Evolutionary conservation across 2,797 vertebrate species (phyloP).

Genomic region (Neosilurus hyrtlii): DNA sequence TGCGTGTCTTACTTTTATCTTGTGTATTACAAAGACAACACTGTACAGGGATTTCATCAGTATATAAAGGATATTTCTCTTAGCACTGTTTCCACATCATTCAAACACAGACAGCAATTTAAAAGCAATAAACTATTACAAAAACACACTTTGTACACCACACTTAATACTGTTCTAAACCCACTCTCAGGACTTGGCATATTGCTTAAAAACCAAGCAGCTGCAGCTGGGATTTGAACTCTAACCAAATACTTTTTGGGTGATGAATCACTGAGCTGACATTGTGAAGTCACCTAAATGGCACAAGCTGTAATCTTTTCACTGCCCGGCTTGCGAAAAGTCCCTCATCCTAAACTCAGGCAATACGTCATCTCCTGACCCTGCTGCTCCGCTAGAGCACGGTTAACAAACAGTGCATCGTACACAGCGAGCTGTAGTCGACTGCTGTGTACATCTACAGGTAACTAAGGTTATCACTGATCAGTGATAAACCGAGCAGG

Average conservation of each 20-base stretch:
- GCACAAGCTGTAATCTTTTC: not conserved
- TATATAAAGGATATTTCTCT: not conserved
- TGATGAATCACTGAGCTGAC: not conserved
- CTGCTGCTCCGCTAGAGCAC: not conserved
- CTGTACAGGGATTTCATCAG: not conserved
- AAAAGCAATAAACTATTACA: too few species aligned
- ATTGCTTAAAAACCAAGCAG: not conserved
- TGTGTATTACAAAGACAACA: not conserved
- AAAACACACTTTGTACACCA: not conserved
- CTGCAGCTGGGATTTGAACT: not conserved
- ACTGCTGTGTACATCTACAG: not conserved
- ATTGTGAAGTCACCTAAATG: not conserved
- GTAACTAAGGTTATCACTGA: not conserved
- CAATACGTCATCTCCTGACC: not conserved
- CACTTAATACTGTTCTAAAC: not conserved
- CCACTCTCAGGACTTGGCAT: not conserved
- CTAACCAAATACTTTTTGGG: not conserved
- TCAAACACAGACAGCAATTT: not conserved
- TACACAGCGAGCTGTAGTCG: not conserved
- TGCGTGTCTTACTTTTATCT: not conserved
- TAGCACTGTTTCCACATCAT: not conserved
- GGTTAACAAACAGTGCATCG: not conserved
- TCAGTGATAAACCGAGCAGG: not conserved
- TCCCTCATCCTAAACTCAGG: not conserved
- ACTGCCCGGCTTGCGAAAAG: not conserved